Evolutionary conservation across 2,888 invertebrate species (phyloP), one percentile per base, ranked within the genome.

Genomic region (Drosophila acutilabella): DNA sequence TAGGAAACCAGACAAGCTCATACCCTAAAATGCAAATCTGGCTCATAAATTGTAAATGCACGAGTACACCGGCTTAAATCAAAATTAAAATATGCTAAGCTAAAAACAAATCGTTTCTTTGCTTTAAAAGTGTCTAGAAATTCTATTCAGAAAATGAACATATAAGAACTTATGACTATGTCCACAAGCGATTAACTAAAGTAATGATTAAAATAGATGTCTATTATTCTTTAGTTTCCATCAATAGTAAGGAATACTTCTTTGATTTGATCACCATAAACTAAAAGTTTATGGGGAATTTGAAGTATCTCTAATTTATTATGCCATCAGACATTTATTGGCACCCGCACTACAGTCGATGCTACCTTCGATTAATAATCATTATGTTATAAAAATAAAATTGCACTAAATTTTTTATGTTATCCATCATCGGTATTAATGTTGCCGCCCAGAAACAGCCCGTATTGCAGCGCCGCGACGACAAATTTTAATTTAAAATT

Each of bases 401-500:
- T 60, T 64, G 64, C 75, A 88, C 77, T 85, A 88, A 85, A 87
- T 75, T 80, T 87, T 87, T 88, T 81, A 84, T 89, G 76, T 70
- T 75, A 84, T 80, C 78, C 84, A 85, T 88, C 89, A 85, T 84
- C 65, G 79, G 71, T 74, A 79, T 85, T 74, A 68, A 53, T 57
- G 69, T 44, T 14, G 23, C 30, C 42, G 47, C 36, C 36, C 11
- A 13, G 13, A 36, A 36, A 13, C 13, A 36, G 51, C 56, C 16
- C 48, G 50, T 62, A 64, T 38, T 57, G 30, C 26, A 51, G 30
- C 20, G 50, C 53, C 59, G 44, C 67, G 68, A 52, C 58, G 70
- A 61, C 72, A 82, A 36, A 79, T 84, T 84, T 87, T 85, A 85
- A 88, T 84, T 85, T 89, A 87, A 84, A 86, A 87, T 68, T 84